Percentiles rank a stretch among this genome's conserved stretches.
These are phyloP conservation scores for Ammospiza nelsoni DNA, from an alignment of 2,113 vertebrate species.

Conservation along the genomic window DNA sequence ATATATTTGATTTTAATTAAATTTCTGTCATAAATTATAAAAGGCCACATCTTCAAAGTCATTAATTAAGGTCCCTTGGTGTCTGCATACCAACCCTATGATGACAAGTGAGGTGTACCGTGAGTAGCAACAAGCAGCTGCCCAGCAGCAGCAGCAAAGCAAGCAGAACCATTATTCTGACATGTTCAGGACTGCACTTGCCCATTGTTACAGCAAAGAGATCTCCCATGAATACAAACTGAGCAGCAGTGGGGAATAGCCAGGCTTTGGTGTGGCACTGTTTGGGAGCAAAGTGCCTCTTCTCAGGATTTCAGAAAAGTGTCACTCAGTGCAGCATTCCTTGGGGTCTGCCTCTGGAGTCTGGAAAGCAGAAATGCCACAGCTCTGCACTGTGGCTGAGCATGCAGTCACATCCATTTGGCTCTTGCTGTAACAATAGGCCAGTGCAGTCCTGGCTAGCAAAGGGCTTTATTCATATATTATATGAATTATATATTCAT, in stretches of 20 bases:
- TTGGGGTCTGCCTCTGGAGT: not conserved
- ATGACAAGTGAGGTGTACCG: conserved; percentile 45
- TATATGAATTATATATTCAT: not conserved
- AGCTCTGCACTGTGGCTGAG: not conserved
- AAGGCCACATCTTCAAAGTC: conserved; percentile 63
- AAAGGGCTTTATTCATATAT: not conserved
- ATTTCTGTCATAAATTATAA: conserved; percentile 70
- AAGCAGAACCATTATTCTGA: conserved; percentile 48
- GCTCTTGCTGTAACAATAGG: not conserved
- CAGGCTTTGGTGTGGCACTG: not conserved
- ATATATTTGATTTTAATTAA: conserved; percentile 69
- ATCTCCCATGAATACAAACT: not conserved
- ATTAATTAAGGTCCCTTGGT: conserved; percentile 60
- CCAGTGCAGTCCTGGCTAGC: not conserved
- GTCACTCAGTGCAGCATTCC: not conserved
- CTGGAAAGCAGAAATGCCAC: not conserved
- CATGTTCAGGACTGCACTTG: not conserved
- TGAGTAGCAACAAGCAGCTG: not conserved
- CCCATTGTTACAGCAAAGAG: not conserved
- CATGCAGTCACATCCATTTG: not conserved
- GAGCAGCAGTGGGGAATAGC: not conserved
- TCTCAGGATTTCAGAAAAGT: not conserved
- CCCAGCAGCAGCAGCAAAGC: not conserved
- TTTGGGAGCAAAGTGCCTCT: not conserved
- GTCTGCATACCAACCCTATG: conserved; percentile 20